A percentile compares a stretch with the other conserved stretches of the same genome.
Evolutionary conservation across 2,113 vertebrate genomes (phyloP).

Genomic region (Indicator indicator): DNA sequence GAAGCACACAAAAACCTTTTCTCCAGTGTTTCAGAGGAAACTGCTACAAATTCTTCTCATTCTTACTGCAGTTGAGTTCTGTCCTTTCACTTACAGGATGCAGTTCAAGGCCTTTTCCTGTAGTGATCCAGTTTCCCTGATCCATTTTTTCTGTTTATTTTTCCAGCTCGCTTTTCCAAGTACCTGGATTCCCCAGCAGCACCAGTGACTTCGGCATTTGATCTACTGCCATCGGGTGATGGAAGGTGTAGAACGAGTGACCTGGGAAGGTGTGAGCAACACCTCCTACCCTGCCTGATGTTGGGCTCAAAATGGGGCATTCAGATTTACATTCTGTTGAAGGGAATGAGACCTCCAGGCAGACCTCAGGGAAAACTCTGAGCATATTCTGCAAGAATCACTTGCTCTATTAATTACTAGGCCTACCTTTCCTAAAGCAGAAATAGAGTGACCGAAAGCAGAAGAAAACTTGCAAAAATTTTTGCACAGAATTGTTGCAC

Average conservation of each 20-base stretch:
- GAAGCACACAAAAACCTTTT: accelerated
- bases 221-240: not conserved
- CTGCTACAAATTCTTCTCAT: not conserved
- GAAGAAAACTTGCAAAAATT: not conserved
- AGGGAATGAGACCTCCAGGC: not conserved
- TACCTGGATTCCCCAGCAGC: not conserved
- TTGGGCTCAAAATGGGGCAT: accelerated
- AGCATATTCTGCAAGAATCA: not conserved
- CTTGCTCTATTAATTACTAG: not conserved
- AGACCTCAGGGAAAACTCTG: not conserved
- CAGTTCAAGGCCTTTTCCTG: not conserved
- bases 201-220: not conserved
- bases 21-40: not conserved
- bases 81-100: not conserved
- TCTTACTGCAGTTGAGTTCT: not conserved
- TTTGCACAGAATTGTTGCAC: not conserved
- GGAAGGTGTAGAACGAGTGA: not conserved
- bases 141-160: not conserved
- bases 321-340: not conserved
- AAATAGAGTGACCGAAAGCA: not conserved
- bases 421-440: not conserved
- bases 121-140: not conserved
- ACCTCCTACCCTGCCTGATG: not conserved
- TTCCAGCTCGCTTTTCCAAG: not conserved
- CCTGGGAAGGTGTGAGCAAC: not conserved